Conservation (phyloP, 2,888 invertebrate genomes). For the Drosophila lacicola region DNA sequence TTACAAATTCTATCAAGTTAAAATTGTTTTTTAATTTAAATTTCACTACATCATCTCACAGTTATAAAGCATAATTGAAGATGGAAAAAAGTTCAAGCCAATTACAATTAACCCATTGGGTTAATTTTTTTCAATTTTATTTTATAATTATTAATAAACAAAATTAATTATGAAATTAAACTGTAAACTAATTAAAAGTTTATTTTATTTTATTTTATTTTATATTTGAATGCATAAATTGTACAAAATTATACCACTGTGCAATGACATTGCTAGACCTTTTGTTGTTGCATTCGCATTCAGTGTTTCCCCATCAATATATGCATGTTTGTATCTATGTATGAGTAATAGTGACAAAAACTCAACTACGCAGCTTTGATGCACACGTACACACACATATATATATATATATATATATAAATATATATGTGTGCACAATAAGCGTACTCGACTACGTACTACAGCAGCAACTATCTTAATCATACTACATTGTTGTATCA, state of each 20-base stretch:
- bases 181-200: too few relatives aligned
- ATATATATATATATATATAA: not conserved
- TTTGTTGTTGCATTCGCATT: conserved; percentile 37
- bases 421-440: not conserved
- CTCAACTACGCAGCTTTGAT: conserved; percentile 18
- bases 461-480: conserved; percentile 17
- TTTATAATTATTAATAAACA: too few relatives aligned
- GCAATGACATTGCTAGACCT: conserved; percentile 30
- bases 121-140: too few relatives aligned
- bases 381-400: conserved; percentile 1
- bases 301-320: conserved; percentile 36
- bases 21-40: not conserved
- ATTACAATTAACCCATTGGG: not conserved
- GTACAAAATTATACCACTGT: conserved; percentile 31
- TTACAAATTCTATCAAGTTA: too few relatives aligned
- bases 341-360: conserved; percentile 34
- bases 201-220: too few relatives aligned
- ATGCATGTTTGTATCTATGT: conserved; percentile 6
- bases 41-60: too few relatives aligned
- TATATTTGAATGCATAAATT: too few relatives aligned
- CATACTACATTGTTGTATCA: conserved; percentile 32
- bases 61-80: not conserved
- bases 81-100: not conserved
- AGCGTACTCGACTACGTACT: conserved; percentile 5
- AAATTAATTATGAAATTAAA: too few relatives aligned